These are phyloP conservation scores for Corythaeola cristata DNA, from an alignment of 2,113 vertebrate species.

Conservation along the genomic window DNA sequence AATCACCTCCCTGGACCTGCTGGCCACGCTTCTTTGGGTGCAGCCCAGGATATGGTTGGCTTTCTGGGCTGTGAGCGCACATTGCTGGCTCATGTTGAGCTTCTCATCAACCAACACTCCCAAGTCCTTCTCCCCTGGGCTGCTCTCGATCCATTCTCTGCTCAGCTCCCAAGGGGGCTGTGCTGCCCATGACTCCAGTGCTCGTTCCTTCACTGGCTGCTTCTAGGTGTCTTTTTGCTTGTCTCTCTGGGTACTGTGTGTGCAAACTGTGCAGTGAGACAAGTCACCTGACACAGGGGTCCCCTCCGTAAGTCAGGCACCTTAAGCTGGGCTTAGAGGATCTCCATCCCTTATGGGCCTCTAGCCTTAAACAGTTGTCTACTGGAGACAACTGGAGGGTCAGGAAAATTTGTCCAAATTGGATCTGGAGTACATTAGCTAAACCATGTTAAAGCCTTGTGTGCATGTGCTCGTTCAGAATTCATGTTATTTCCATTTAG, in stretches of 20 bases:
- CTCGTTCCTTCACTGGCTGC: neutral
- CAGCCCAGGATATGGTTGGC: too few relatives aligned
- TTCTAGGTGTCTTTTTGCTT: neutral
- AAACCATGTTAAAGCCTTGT: neutral
- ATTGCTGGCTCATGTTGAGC: too few relatives aligned
- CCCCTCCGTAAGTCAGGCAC: neutral
- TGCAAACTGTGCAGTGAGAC: neutral
- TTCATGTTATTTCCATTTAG: neutral
- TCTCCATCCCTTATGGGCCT: neutral
- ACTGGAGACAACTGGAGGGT: neutral
- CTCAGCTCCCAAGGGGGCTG: neutral
- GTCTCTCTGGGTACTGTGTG: neutral
- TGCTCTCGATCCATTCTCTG: too few relatives aligned
- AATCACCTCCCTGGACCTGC: too few relatives aligned
- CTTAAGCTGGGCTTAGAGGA: neutral
- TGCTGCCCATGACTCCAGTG: neutral
- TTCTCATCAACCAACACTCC: too few relatives aligned
- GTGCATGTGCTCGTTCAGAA: neutral
- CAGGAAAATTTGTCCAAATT: neutral
- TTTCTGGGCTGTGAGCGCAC: too few relatives aligned
- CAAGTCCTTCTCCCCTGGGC: too few relatives aligned
- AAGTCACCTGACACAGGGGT: accelerated
- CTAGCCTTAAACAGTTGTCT: neutral
- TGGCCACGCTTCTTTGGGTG: too few relatives aligned
- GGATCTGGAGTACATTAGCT: neutral